Conservation (phyloP, 2,113 vertebrate species). For the Salvelinus alpinus region DNA sequence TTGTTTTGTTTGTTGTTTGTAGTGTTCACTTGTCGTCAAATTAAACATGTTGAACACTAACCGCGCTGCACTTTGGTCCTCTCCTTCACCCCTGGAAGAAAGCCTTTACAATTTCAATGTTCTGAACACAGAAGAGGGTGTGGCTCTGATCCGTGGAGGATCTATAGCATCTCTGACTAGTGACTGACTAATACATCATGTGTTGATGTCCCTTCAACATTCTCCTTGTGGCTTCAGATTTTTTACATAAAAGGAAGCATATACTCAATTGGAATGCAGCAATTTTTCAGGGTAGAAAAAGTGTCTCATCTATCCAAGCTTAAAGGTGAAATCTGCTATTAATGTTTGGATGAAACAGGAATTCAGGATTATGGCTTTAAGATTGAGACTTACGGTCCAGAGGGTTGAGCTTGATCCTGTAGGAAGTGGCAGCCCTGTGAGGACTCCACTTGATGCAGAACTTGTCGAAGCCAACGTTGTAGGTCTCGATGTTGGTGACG, state of each 20-base stretch:
- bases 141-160: not conserved
- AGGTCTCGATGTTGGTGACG: conserved; percentile 87
- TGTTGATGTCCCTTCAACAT: not conserved
- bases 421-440: conserved; percentile 89
- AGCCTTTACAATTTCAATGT: no score
- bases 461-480: conserved; percentile 82
- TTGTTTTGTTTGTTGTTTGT: no score
- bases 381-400: conserved; percentile 76
- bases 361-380: not conserved
- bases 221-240: not conserved
- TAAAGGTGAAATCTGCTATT: not conserved
- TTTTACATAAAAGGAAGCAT: no score
- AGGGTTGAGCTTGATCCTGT: conserved; percentile 90
- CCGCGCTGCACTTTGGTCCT: no score
- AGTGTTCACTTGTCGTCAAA: no score
- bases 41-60: no score
- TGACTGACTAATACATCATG: not conserved
- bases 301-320: not conserved
- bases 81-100: no score
- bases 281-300: not conserved
- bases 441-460: conserved; percentile 90
- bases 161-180: not conserved
- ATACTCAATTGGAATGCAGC: no score
- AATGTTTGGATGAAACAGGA: not conserved
- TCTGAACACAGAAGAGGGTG: conserved; percentile 5